Percentiles rank a stretch among this genome's conserved stretches.
Conservation (phyloP, 2,888 invertebrate genomes). For the Nephrotoma appendiculata region DNA sequence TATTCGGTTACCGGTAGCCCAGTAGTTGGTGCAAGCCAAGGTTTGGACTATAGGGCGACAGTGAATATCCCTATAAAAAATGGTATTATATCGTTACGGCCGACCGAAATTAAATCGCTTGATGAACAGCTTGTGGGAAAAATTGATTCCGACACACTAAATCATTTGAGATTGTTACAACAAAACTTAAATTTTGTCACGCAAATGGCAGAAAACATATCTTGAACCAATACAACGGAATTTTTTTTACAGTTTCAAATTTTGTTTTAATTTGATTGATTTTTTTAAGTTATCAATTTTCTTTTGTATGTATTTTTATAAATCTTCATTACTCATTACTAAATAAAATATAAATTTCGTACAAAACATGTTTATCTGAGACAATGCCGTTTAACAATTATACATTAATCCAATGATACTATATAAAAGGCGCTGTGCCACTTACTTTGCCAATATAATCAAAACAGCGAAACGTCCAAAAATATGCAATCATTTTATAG, state of each 20-base stretch:
- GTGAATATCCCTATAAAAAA: slow-evolving; percentile 31
- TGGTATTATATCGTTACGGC: slow-evolving; percentile 28
- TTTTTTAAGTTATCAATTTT: no score
- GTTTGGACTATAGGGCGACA: slow-evolving; percentile 25
- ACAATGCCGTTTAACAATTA: no score
- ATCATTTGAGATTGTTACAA: slow-evolving; percentile 27
- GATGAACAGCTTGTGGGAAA: slow-evolving; percentile 22
- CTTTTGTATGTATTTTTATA: no score
- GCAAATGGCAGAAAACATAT: slow-evolving; percentile 20
- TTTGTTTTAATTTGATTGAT: not conserved
- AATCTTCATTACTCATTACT: no score
- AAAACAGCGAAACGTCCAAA: no score
- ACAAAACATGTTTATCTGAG: no score
- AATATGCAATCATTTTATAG: no score
- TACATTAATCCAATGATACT: no score
- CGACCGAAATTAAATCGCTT: slow-evolving; percentile 23
- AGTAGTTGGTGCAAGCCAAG: slow-evolving; percentile 28
- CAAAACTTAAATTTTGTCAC: slow-evolving; percentile 27
- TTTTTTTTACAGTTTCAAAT: not conserved
- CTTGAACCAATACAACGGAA: not conserved
- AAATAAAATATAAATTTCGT: no score
- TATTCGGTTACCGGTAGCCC: slow-evolving; percentile 30
- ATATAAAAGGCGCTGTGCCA: no score
- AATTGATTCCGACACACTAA: slow-evolving; percentile 25
- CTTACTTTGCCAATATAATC: no score